Base-by-base conservation (phyloP, 2,797 vertebrate species). In the Siniperca undulata region DNA sequence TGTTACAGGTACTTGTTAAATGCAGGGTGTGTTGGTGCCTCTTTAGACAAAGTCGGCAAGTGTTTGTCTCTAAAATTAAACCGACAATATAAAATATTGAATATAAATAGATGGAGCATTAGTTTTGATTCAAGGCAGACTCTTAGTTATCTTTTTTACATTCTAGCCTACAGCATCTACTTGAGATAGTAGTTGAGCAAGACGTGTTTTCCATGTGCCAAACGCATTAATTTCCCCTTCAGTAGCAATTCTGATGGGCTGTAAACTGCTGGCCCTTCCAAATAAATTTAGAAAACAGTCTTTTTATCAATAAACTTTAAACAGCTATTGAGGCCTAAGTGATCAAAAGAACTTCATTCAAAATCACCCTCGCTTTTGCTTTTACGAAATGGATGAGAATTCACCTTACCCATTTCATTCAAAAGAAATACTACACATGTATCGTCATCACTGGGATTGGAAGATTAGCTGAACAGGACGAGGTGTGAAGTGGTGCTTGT, bases 401-500 rank as follows among this genome's bases (percentile, higher is more conserved):
- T 42, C 7, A 67, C 20, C 1, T 20, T 3, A 22, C 5, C 8
- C 11, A 9, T 52, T 69, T 62, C 5, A 58, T 30, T 20, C 2
- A 11, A 44, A 59, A 38, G 20, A 64, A 38, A 22, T 48, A 3
- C 24, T 27, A 12, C 14, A 2, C n/a, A 36, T 56, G 20, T 22
- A 2, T 53, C 12, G 6, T 59, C 50, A 58, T 68, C 61, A 44
- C 20, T n/a, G 11, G 50, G 10, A 60, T 40, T 3, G 17, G 20
- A 64, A 58, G 20, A 52, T 48, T 40, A 30, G 17, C 42, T 34
- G 42, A 74, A 56, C 34, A 10, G 44, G 3, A 55, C 0, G 7
- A 62, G 48, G 60, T 84, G 76, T 86, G 72, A 73, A 83, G 80
- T 78, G 70, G 44, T 53, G 64, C 50, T 77, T 69, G 69, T 62